Percentiles rank a stretch among this genome's conserved stretches.
These are phyloP conservation scores for Cheilosia pagana DNA, from an alignment of 2,888 invertebrate species.

Conservation along the genomic window DNA sequence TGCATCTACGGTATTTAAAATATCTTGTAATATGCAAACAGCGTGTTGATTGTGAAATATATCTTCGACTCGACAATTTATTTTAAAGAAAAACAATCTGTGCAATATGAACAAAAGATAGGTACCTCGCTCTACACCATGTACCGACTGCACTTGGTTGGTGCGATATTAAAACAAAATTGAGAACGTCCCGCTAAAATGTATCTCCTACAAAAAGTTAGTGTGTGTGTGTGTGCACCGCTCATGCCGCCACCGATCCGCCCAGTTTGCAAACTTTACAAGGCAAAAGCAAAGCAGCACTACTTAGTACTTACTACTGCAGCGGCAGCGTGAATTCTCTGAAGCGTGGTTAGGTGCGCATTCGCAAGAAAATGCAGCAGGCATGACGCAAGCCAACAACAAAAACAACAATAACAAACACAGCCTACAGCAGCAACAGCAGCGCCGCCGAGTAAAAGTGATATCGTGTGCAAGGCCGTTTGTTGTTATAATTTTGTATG, in stretches of 20 bases:
- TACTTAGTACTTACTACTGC: conserved; percentile 4
- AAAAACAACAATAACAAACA: conserved; percentile 39
- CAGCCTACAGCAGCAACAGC: conserved; percentile 45
- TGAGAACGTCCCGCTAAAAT: conserved; percentile 63
- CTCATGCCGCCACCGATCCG: conserved; percentile 21
- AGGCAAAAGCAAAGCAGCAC: conserved; percentile 29
- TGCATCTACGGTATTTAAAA: conserved; percentile 49
- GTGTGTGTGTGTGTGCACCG: conserved; percentile 14
- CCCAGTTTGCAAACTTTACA: conserved; percentile 31
- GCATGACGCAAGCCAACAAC: conserved; percentile 74
- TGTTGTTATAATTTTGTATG: conserved; percentile 65
- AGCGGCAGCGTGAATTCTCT: conserved; percentile 51
- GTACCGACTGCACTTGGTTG: conserved; percentile 23
- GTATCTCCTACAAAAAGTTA: conserved; percentile 27
- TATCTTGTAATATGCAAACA: conserved; percentile 61
- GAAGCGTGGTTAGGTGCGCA: conserved; percentile 75
- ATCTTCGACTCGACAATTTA: conserved; percentile 55
- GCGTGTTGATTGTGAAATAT: conserved; percentile 55
- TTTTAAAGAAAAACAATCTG: conserved; percentile 63
- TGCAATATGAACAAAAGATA: conserved; percentile 72
- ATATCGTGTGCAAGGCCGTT: conserved; percentile 77
- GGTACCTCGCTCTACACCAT: conserved; percentile 32
- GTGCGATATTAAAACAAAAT: conserved; percentile 26
- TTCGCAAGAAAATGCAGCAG: conserved; percentile 73
- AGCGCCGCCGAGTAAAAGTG: conserved; percentile 75